Base-by-base conservation (phyloP, 2,888 invertebrate species). In the Tachina fera region DNA sequence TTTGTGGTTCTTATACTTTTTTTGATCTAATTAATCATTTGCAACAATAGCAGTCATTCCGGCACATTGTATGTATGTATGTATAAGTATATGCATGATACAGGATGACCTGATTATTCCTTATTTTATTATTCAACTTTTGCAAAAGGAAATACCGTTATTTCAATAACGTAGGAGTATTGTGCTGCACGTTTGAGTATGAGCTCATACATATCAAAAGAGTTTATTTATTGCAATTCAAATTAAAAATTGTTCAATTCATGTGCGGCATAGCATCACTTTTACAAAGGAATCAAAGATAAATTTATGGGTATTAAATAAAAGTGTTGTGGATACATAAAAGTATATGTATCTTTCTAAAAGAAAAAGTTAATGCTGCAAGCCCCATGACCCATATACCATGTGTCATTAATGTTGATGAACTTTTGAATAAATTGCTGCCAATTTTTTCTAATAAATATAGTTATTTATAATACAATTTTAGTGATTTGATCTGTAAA, bases 1-100 rank as follows among this genome's bases (percentile, higher is more conserved):
- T 86, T 83, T 83, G 77, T 68, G 83, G 67, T 83, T 83, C 53
- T 84, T 74, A 56, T 43, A 61, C 16, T 51, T 78, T 61, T 80
- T 84, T 81, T 81, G 80, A 86, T 86, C 86, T 83, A 84, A 84
- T 86, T 86, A 86, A 86, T 86, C 86, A 86, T 82, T 79, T 71
- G 71, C 77, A 83, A 83, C 76, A 72, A 83, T 72, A 63, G 58
- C 71, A 56, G 47, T 61, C 70, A 51, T 41, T 2, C 49, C 8
- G 47, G 53, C 58, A 53, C 45, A 47, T 60, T 58, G 68, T 74
- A 67, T 19, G 16, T 31, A n/a, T n/a, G 19, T 77, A 74, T 31
- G 19, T 77, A 78, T 31, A n/a, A n/a, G 19, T 77, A 74, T 31
- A 31, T 77, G 74, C 67, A 82, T 68, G 56, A 86, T 83, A 60